Base-by-base conservation (phyloP, 1,140 invertebrate genomes). In the Drosophila neocordata region DNA sequence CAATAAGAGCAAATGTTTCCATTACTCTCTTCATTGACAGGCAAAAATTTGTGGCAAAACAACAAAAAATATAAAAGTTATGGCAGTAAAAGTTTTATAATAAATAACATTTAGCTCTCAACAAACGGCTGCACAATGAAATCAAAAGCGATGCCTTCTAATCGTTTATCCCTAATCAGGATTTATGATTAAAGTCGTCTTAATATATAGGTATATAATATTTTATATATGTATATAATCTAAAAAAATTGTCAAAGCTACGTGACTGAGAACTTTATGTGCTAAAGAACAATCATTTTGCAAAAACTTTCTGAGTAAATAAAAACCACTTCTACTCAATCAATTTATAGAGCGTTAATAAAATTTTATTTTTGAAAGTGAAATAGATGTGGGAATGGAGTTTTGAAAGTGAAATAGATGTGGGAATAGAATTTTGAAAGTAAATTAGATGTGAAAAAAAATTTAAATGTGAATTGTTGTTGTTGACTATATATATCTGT, bases 21-120 rank as follows among this genome's bases (percentile, higher is more conserved):
- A 48, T 48, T 48, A 69, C 61, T 62, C 44, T 61, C 59, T 72
- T 77, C 78, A 85, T 87, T 88, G 82, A 88, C 82, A 88, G 70
- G 59, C 68, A 22, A 41, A 31, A 82, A 80, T 63, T 68, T 80
- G 73, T 74, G 53, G 68, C 63, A 31, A 31, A 31, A 38, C 34
- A 35, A 53, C 44, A 56, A 38, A 66, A 79, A 73, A 77, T 35
- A 53, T 24, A 63, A 84, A 79, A 84, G 73, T 85, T 84, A 69
- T 58, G 70, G 63, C 82, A 60, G 62, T 74, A 81, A 87, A 85
- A 85, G 81, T 85, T 85, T 71, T 68, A 84, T 85, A 87, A 85
- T 85, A 85, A 85, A 85, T 85, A 85, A 85, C 74, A 85, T 85
- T 85, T 85, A 85, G 74, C 77, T 71, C 66, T 73, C 61, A 55